A percentile compares a stretch with the other conserved stretches of the same genome.
Conservation (phyloP, 2,888 invertebrate species). For the Caenorhabditis sp. region DNA sequence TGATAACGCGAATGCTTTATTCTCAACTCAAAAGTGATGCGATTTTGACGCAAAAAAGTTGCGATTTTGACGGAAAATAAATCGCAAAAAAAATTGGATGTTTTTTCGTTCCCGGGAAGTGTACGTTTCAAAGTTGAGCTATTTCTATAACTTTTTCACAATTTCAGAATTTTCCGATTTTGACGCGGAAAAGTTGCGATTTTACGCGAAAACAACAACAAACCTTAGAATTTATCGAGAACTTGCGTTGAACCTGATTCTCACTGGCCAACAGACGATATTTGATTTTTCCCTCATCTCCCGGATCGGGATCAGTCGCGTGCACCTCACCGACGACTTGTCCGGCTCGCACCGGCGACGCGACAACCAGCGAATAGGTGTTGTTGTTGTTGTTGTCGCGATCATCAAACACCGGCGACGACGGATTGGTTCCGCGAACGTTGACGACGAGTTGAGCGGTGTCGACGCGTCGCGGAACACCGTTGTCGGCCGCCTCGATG, state of each 20-base stretch:
- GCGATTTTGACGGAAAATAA: too few species aligned
- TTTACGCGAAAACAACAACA: too few species aligned
- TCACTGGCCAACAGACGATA: constrained; percentile 29
- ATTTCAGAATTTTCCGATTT: too few species aligned
- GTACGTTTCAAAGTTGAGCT: too few species aligned
- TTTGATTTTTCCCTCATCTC: constrained; percentile 52
- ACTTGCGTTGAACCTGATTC: constrained; percentile 35
- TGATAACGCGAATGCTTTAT: too few species aligned
- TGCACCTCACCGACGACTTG: constrained; percentile 52
- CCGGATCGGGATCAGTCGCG: constrained; percentile 65
- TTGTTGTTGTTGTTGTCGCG: too few species aligned
- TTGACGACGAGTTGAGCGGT: constrained; percentile 42
- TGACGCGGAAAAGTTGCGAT: too few species aligned
- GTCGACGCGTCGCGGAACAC: constrained; percentile 40
- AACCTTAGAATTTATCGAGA: constrained; percentile 39
- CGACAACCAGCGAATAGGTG: constrained; percentile 51
- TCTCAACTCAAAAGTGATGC: too few species aligned
- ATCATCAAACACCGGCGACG: constrained; percentile 63
- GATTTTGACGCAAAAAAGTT: too few species aligned
- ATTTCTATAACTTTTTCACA: too few species aligned
- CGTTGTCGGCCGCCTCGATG: constrained; percentile 50
- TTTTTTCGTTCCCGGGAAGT: too few species aligned
- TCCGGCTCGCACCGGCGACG: constrained; percentile 53
- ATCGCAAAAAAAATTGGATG: too few species aligned
- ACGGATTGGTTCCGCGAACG: constrained; percentile 59